Evolutionary conservation across 2,113 vertebrate genomes (phyloP).

Genomic region (Siphamia tubifer): DNA sequence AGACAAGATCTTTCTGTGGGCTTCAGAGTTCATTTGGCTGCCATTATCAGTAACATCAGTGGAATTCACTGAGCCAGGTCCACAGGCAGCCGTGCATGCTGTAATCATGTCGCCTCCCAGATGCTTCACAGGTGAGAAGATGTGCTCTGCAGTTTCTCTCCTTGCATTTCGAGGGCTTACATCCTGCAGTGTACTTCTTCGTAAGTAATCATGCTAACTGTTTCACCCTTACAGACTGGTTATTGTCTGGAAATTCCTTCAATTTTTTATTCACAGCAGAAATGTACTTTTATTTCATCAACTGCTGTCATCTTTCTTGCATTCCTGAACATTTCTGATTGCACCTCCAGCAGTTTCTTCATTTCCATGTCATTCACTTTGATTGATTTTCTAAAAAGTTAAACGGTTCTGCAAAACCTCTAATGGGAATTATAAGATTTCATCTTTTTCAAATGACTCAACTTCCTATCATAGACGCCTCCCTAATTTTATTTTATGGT

Average conservation of each 20-base stretch:
- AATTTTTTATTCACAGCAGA: not conserved
- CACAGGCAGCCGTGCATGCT: slow-evolving; percentile 45
- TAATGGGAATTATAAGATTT: not conserved
- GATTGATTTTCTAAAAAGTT: slow-evolving; percentile 5
- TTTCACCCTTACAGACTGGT: not conserved
- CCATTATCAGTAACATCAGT: slow-evolving; percentile 62
- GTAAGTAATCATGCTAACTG: not conserved
- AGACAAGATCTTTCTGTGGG: slow-evolving; percentile 54
- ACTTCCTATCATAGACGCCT: not conserved
- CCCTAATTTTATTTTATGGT: too few relatives aligned
- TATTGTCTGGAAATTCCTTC: not conserved
- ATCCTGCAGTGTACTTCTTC: not conserved
- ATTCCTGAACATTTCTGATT: slow-evolving; percentile 10
- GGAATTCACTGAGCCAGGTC: slow-evolving; percentile 38
- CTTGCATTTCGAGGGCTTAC: not conserved
- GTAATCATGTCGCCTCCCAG: slow-evolving; percentile 17
- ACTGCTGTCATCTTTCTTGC: not conserved
- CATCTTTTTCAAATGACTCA: not conserved
- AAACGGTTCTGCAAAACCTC: not conserved
- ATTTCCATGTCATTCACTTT: not conserved
- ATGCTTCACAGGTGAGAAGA: slow-evolving; percentile 40
- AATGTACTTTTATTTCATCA: not conserved
- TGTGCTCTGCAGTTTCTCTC: not conserved
- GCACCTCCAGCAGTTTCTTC: slow-evolving; percentile 4
- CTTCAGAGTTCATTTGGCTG: slow-evolving; percentile 61